phyloP scores from a whole-genome alignment of 2,888 invertebrate species.

The Ptilodon capucinus region DNA sequence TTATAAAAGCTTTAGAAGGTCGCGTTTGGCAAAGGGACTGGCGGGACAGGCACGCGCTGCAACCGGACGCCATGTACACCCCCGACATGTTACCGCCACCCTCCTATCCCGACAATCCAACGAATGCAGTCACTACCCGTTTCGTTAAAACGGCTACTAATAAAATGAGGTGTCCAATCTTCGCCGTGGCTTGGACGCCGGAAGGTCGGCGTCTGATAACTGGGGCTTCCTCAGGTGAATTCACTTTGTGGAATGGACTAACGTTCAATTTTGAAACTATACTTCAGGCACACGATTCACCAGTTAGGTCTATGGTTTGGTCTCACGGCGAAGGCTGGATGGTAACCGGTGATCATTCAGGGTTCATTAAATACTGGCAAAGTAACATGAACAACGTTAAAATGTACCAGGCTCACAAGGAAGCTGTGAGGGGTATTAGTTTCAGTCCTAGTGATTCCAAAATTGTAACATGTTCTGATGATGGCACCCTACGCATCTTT shows the following conservation, averaged over 20 bases:
- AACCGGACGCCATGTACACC: constrained; percentile 97
- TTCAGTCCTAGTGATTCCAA: constrained; percentile 99
- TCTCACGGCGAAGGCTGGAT: constrained; percentile 99
- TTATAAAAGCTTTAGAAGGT: constrained; percentile 95
- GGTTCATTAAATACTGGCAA: constrained; percentile 99
- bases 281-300: constrained; percentile 99
- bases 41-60: constrained; percentile 93
- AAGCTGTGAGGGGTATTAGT: constrained; percentile 99
- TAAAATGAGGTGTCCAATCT: constrained; percentile 99
- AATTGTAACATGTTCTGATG: constrained; percentile 99
- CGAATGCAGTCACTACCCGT: constrained; percentile 96
- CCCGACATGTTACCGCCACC: constrained; percentile 96
- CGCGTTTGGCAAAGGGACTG: constrained; percentile 98
- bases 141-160: constrained; percentile 99
- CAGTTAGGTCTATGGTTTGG: constrained; percentile 99
- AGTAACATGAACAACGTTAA: constrained; percentile 99
- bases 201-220: constrained; percentile 98
- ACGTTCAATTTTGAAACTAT: constrained; percentile 99
- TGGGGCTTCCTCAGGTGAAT: constrained; percentile 99
- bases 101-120: constrained; percentile 96
- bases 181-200: constrained; percentile 99
- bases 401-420: constrained; percentile 99
- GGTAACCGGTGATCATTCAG: constrained; percentile 99
- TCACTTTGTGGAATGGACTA: constrained; percentile 99
- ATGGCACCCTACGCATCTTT: constrained; percentile 99